Conservation (phyloP, 2,797 vertebrate species). For the Phalloptychus januarius region DNA sequence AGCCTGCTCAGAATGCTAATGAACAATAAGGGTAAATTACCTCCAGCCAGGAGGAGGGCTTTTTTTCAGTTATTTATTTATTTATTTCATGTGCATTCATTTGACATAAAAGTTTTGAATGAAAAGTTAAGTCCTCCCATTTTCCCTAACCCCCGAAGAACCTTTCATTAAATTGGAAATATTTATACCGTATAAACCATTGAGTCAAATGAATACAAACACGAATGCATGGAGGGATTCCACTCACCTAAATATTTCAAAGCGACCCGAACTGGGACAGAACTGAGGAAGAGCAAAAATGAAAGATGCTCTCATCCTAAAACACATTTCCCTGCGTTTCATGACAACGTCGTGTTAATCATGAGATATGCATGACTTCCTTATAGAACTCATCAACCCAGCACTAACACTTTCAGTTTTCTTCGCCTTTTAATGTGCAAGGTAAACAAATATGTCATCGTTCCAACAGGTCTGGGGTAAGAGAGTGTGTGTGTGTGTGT, state of each 20-base stretch:
- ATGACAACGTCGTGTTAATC: background rate
- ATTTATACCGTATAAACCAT: background rate
- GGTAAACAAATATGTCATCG: conserved; percentile 54
- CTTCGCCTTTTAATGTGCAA: conserved; percentile 24
- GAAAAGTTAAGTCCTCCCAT: background rate
- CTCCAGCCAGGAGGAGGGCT: background rate
- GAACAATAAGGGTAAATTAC: background rate
- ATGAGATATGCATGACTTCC: background rate
- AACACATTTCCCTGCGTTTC: background rate
- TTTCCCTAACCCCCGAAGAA: background rate
- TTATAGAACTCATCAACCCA: background rate
- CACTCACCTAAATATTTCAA: background rate
- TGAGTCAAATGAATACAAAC: background rate
- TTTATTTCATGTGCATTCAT: too few species aligned
- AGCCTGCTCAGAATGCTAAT: background rate
- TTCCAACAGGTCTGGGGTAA: conserved; percentile 12
- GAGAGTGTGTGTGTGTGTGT: too few species aligned
- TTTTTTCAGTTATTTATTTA: too few species aligned
- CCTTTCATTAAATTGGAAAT: background rate
- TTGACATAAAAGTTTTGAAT: too few species aligned
- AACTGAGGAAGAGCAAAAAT: background rate
- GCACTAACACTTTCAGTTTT: background rate
- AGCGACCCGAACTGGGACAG: background rate
- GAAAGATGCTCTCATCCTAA: background rate
- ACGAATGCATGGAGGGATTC: background rate